These are phyloP conservation scores for Aurelia aurita complex sp. Pacific DNA, from an alignment of 30 jellyfish, hydroid and myxozoan genomes.

Conservation along the genomic window DNA sequence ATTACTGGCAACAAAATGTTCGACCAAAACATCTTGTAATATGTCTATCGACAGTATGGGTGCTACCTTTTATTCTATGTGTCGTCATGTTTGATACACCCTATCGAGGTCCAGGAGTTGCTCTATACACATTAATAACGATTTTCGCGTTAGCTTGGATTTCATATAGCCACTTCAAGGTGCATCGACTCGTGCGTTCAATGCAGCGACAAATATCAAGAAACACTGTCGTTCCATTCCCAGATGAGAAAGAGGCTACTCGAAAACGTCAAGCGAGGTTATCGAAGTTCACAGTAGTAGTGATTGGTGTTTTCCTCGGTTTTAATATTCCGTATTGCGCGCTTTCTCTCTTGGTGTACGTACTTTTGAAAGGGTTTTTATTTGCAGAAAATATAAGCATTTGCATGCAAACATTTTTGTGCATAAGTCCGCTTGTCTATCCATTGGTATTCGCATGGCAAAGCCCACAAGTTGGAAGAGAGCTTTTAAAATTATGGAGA, in stretches of 20 bases:
- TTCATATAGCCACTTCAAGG: background rate
- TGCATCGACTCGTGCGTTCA: background rate
- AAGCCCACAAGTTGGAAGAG: constrained; percentile 5
- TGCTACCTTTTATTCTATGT: background rate
- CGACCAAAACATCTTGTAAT: background rate
- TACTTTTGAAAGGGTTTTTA: background rate
- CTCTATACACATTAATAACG: background rate
- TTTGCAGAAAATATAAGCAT: background rate
- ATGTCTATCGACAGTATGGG: background rate
- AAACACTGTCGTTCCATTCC: background rate
- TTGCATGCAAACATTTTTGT: background rate
- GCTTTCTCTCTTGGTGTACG: background rate
- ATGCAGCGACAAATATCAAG: background rate
- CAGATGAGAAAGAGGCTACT: background rate
- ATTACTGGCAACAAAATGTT: background rate
- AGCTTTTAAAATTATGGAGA: background rate
- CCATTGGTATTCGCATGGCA: constrained; percentile 1
- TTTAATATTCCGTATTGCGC: background rate
- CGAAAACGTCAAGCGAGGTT: constrained; percentile 6
- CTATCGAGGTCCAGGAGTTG: background rate
- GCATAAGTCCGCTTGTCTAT: background rate
- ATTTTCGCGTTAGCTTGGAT: background rate
- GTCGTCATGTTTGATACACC: background rate
- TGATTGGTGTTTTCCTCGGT: background rate
- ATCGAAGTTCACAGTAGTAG: background rate